phyloP scores from a whole-genome alignment of 2,797 vertebrate species.

The Xiphophorus birchmanni region DNA sequence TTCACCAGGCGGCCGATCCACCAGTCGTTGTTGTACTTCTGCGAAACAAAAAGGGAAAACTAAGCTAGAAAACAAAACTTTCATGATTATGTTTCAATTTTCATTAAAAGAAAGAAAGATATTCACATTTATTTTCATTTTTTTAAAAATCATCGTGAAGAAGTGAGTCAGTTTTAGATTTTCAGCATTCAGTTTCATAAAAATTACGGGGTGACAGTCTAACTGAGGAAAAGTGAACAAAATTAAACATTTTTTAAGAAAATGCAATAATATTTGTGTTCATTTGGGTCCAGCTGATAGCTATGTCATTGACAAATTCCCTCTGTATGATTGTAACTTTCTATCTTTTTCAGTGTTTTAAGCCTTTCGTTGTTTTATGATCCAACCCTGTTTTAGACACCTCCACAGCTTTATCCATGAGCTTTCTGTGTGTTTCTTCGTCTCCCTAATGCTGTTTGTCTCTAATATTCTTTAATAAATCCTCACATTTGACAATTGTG shows the following conservation, averaged over 20 bases:
- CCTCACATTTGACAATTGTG: background rate
- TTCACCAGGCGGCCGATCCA: slow-evolving; percentile 92
- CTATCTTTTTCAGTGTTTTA: too few species aligned
- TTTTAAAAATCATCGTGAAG: too few species aligned
- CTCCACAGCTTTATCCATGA: background rate
- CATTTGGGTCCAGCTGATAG: too few species aligned
- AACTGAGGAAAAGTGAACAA: background rate
- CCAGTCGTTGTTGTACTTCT: slow-evolving; percentile 99
- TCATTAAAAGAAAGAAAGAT: background rate
- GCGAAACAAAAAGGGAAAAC: slow-evolving; percentile 42
- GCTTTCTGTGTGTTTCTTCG: background rate
- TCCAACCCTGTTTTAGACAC: background rate
- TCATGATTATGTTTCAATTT: background rate
- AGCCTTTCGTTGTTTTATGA: background rate
- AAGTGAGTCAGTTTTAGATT: background rate
- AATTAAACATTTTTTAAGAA: background rate
- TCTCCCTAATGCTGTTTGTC: background rate
- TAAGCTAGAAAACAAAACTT: background rate
- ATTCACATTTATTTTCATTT: background rate
- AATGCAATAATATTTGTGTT: too few species aligned
- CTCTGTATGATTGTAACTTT: background rate
- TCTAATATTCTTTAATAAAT: background rate
- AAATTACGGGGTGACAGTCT: background rate
- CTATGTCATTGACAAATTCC: background rate
- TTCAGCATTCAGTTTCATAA: background rate